phyloP scores from a whole-genome alignment of 2,888 invertebrate species.

The Andrena hattorfiana region DNA sequence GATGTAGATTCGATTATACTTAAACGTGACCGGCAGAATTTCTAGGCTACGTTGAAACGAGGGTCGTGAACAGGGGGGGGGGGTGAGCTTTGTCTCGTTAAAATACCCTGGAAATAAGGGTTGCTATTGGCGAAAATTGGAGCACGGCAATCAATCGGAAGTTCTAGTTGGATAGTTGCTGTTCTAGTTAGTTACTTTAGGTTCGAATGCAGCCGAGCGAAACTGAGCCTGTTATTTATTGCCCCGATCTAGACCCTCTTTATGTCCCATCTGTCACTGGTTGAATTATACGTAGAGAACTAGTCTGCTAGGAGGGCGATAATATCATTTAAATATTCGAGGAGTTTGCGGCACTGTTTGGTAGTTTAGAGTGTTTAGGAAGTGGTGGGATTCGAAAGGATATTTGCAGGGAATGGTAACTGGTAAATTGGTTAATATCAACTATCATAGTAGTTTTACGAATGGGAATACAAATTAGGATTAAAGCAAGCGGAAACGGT shows the following conservation, averaged over 20 bases:
- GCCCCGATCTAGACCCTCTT: not conserved
- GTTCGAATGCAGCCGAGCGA: slow-evolving; percentile 2
- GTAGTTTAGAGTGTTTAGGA: too few relatives aligned
- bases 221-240: slow-evolving; percentile 32
- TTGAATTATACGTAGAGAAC: not conserved
- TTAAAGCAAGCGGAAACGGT: not conserved
- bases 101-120: slow-evolving; percentile 4
- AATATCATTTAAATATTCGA: not conserved
- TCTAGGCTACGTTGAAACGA: not conserved
- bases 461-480: too few relatives aligned
- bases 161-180: slow-evolving; percentile 15
- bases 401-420: too few relatives aligned
- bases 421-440: too few relatives aligned
- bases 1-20: not conserved
- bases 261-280: slow-evolving; percentile 9
- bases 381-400: too few relatives aligned
- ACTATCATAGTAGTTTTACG: too few relatives aligned
- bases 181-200: slow-evolving; percentile 17
- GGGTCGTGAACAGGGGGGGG: not conserved
- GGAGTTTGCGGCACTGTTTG: too few relatives aligned
- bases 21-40: too few relatives aligned
- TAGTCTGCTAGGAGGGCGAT: not conserved
- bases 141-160: slow-evolving; percentile 31
- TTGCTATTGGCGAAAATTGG: slow-evolving; percentile 3
- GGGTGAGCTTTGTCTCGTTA: not conserved